Evolutionary conservation across 2,888 invertebrate genomes (phyloP), one percentile per base, ranked within the genome.

Genomic region (Eledona agricola): DNA sequence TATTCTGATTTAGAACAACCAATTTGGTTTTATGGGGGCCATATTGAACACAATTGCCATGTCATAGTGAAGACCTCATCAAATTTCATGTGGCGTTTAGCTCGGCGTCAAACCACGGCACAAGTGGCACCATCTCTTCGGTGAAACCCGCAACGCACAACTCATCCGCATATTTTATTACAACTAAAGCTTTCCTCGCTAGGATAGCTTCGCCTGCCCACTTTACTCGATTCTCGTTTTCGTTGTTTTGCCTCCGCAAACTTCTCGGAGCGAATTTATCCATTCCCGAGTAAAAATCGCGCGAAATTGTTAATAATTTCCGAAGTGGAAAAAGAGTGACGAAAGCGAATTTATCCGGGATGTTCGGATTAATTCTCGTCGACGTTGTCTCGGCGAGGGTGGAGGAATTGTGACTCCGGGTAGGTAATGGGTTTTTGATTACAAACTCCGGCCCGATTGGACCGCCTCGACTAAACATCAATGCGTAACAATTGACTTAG

Each of bases 381-480:
- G 60, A 60, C 60, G 56, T 62, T 63, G 55, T 58, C 57, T 58
- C 58, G 38, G 47, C 35, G 42, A 25, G 51, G 40, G 32, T 23
- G 23, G 51, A 20, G 31, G 45, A 40, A 53, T 35, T 22, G 32
- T 10, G 38, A 45, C 31, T 35, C 37, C 51, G 59, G 60, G 57
- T 61, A 60, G 65, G 69, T 71, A 72, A 72, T 70, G 71, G 70
- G 69, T 70, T 72, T 72, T 71, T 71, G 71, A 72, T 72, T 72
- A 70, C 70, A 57, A 60, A 62, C 64, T 65, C 59, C 59, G 57
- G 61, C 60, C 63, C 15, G 65, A 66, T 65, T 66, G 65, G 63
- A 59, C 54, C 51, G 51, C 59, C 50, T 56, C 52, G 49, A 55
- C 57, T 58, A 58, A 63, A 62, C 63, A 58, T 59, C 60, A 61